Base-by-base conservation (phyloP, 2,113 vertebrate genomes). In the Grallaria varia region DNA sequence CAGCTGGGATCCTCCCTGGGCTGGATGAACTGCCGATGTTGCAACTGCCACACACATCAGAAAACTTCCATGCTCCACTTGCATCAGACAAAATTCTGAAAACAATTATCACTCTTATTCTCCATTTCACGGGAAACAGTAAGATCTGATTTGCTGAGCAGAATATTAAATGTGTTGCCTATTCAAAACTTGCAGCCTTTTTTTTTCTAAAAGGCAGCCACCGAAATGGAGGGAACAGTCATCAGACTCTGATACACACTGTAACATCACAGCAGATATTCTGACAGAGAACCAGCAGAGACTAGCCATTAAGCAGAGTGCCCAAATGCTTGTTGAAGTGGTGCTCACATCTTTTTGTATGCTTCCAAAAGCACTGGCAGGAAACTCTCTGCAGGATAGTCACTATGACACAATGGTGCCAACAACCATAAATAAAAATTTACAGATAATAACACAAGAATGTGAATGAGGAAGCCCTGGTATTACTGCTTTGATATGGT, bases 1-100 rank as follows among this genome's bases (percentile, higher is more conserved):
- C 89, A 92, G 53, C 64, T 84, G 71, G 42, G 93, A 89, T 85
- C 84, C 89, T 90, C 87, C 91, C 82, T 63, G 55, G 33, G 58
- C 87, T 69, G 69, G 40, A 76, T 9, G 58, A 94, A 79, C 28
- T 0, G 1, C 77, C 91, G 63, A 69, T 86, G 42, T 62, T 55
- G 78, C 89, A 87, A 94, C 21, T 42, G 74, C 66, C 42, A 42
- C 58, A 33, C 31, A 25, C 1, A 27, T 71, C 55, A 87, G 68
- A 95, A 60, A 81, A 90, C 22, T 8, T 66, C 50, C 23, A 21
- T 30, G 33, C 73, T 84, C 60, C 47, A 17, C 35, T 89, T 40
- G n/a, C 53, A 45, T 49, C 73, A 74, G 52, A 56, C 25, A 88
- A 45, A 69, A 84, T 68, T 93, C 84, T 82, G 84, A 58, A 76